phyloP scores from a whole-genome alignment of 2,797 vertebrate species.

The Agapornis canus region DNA sequence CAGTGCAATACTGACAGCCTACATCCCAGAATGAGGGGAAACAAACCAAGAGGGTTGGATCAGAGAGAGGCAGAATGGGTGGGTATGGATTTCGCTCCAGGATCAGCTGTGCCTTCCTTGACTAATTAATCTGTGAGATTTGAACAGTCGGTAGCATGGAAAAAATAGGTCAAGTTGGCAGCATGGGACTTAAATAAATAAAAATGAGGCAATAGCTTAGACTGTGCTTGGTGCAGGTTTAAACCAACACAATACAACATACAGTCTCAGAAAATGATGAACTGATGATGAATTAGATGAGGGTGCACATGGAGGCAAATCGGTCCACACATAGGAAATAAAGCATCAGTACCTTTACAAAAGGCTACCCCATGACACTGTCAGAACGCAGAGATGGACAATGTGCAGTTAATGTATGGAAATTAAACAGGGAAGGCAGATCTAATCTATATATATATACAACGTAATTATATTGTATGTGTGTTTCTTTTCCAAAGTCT shows the following conservation, averaged over 20 bases:
- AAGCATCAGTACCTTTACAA: neutral
- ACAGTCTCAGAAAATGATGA: neutral
- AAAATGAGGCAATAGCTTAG: constrained; percentile 38
- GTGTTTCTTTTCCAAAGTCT: neutral
- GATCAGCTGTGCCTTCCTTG: constrained; percentile 59
- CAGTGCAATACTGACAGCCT: neutral
- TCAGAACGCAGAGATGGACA: neutral
- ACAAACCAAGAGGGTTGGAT: neutral
- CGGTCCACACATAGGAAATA: neutral
- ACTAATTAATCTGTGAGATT: constrained; percentile 58
- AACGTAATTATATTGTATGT: neutral
- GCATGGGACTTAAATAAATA: constrained; percentile 45
- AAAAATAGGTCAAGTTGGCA: constrained; percentile 63
- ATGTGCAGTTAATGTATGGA: neutral
- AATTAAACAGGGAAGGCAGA: neutral
- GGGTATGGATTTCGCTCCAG: constrained; percentile 42
- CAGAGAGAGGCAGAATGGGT: constrained; percentile 8
- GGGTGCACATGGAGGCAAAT: neutral
- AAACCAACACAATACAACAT: neutral
- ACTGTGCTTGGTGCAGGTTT: constrained; percentile 21
- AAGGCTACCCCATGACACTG: rapidly evolving
- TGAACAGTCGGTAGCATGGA: constrained; percentile 50
- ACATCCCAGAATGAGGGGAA: neutral
- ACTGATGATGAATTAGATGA: neutral
- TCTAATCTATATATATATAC: neutral